Conservation (phyloP, 2,113 vertebrate species). For the Egretta garzetta region DNA sequence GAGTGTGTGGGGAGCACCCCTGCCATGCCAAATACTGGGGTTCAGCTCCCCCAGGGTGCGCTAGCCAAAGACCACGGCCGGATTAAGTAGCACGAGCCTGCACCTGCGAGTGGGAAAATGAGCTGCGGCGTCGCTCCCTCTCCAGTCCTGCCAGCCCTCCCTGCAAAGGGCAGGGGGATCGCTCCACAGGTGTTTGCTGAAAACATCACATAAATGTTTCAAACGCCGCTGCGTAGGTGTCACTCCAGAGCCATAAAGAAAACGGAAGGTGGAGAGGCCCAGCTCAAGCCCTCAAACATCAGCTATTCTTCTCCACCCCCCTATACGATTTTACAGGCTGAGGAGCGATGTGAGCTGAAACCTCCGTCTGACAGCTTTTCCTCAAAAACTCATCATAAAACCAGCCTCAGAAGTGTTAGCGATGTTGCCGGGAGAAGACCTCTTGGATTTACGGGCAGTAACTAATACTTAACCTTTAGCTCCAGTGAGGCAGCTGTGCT, state of each 20-base stretch:
- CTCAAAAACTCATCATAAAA: neutral
- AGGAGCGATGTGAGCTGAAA: slow-evolving; percentile 8
- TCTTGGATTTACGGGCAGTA: neutral
- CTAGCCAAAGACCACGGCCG: neutral
- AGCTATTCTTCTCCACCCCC: neutral
- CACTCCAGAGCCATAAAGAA: neutral
- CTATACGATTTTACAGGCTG: neutral
- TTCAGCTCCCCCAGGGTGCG: neutral
- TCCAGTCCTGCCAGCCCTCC: neutral
- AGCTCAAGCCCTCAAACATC: neutral
- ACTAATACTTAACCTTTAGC: slow-evolving; percentile 57
- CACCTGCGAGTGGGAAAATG: neutral
- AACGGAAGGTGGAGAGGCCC: neutral
- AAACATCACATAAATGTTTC: slow-evolving; percentile 21
- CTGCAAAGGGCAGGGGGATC: neutral
- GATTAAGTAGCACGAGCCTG: neutral
- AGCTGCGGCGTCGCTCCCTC: neutral
- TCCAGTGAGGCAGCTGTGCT: neutral
- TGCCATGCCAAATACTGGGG: rapidly evolving
- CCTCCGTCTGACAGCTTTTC: slow-evolving; percentile 15
- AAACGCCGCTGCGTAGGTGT: slow-evolving; percentile 8
- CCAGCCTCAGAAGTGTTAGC: neutral
- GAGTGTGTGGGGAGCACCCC: neutral
- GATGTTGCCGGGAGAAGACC: slow-evolving; percentile 48
- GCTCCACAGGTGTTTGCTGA: neutral